Percentiles rank a stretch among this genome's conserved stretches.
Conservation (phyloP, 2,797 vertebrate genomes). For the Oceanodroma leucorhoa region DNA sequence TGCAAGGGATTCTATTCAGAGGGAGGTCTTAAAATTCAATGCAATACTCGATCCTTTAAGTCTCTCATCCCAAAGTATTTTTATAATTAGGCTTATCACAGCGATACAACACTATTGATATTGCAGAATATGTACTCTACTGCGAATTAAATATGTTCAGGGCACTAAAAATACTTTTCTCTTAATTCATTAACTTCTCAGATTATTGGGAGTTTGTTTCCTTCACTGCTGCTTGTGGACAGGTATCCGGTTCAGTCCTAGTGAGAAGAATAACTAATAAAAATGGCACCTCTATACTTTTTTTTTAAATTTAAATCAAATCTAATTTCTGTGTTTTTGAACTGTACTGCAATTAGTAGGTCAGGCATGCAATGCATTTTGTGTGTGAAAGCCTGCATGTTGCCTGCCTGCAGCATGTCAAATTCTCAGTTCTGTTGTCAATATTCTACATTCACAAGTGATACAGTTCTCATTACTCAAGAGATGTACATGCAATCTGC, state of each 20-base stretch:
- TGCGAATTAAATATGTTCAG: not conserved
- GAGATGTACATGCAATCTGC: not conserved
- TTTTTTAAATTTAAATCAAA: not conserved
- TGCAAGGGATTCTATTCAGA: not conserved
- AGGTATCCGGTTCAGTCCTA: not conserved
- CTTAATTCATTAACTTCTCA: not conserved
- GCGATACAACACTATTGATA: not conserved
- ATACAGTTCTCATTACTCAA: not conserved
- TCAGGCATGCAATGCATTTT: not conserved
- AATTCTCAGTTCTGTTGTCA: not conserved
- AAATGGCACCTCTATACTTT: not conserved
- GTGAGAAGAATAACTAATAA: not conserved
- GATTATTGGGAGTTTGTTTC: not conserved
- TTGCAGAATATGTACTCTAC: not conserved
- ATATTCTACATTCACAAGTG: not conserved
- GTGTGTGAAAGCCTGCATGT: not conserved
- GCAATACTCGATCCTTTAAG: not conserved
- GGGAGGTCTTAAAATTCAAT: accelerated
- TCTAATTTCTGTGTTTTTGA: not conserved
- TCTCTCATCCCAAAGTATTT: not conserved
- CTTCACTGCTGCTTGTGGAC: not conserved
- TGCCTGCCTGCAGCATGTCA: not conserved
- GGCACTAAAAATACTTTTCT: not conserved
- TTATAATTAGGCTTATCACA: not conserved
- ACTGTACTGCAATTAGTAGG: not conserved